A percentile compares a stretch with the other conserved stretches of the same genome.
phyloP scores from a whole-genome alignment of 2,888 invertebrate genomes.

The Andrena bucephala region DNA sequence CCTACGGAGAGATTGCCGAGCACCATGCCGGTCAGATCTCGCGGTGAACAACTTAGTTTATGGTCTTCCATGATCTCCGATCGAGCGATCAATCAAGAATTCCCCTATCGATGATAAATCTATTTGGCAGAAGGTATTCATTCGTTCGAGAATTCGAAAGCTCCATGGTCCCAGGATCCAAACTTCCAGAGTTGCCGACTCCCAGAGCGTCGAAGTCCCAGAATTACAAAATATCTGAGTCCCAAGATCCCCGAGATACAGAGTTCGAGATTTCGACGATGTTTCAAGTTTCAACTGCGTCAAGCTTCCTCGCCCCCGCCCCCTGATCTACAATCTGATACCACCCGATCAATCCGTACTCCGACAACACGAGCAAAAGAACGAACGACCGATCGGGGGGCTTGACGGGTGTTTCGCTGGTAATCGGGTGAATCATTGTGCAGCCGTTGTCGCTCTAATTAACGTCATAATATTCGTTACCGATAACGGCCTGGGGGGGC shows the following conservation, averaged over 20 bases:
- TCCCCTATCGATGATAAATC: background rate
- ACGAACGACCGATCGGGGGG: background rate
- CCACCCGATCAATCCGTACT: no score
- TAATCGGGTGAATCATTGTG: conserved; percentile 24
- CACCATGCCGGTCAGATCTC: background rate
- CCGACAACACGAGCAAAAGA: background rate
- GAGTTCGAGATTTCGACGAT: no score
- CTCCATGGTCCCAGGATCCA: no score
- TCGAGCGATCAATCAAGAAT: background rate
- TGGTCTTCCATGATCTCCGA: background rate
- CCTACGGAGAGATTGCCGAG: background rate
- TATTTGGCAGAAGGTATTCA: no score
- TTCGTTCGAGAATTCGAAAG: no score
- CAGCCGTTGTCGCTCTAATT: conserved; percentile 39
- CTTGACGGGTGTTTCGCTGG: conserved; percentile 17
- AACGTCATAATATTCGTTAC: conserved; percentile 54
- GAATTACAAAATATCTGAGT: no score
- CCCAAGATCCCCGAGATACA: no score
- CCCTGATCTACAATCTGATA: no score
- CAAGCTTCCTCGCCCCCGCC: no score
- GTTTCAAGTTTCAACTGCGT: no score
- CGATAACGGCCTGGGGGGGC: conserved; percentile 24
- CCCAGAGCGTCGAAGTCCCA: no score
- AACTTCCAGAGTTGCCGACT: no score
- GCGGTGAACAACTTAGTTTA: background rate